A percentile compares a stretch with the other conserved stretches of the same genome.
These are phyloP conservation scores for Drosophila borborema DNA, from an alignment of 2,888 invertebrate genomes.

Conservation along the genomic window DNA sequence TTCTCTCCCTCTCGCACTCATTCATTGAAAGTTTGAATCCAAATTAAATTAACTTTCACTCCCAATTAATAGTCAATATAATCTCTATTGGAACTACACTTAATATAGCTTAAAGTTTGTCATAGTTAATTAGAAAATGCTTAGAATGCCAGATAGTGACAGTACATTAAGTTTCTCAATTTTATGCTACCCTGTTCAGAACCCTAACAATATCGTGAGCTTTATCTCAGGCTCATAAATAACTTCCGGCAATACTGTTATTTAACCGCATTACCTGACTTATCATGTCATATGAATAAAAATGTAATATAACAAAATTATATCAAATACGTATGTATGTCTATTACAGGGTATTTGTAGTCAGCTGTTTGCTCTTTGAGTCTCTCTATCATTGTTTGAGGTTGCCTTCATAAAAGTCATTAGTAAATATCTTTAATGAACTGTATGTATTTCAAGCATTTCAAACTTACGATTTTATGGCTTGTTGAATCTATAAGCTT, in stretches of 20 bases:
- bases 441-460: constrained; percentile 7
- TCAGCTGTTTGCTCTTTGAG: not conserved
- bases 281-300: not conserved
- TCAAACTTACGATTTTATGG: not conserved
- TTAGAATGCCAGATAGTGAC: not conserved
- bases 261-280: no score
- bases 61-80: not conserved
- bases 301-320: not conserved
- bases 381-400: not conserved
- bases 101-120: not conserved
- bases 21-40: not conserved
- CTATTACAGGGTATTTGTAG: not conserved
- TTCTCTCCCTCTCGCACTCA: no score
- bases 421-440: constrained; percentile 12
- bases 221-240: not conserved
- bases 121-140: not conserved
- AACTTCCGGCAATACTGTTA: not conserved
- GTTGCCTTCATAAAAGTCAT: not conserved
- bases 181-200: not conserved
- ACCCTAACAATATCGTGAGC: not conserved
- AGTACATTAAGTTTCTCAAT: not conserved
- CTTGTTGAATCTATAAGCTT: constrained; percentile 15
- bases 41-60: not conserved
- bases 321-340: not conserved
- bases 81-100: no score